phyloP scores from a whole-genome alignment of 2,113 vertebrate species.

The Lonchura striata region DNA sequence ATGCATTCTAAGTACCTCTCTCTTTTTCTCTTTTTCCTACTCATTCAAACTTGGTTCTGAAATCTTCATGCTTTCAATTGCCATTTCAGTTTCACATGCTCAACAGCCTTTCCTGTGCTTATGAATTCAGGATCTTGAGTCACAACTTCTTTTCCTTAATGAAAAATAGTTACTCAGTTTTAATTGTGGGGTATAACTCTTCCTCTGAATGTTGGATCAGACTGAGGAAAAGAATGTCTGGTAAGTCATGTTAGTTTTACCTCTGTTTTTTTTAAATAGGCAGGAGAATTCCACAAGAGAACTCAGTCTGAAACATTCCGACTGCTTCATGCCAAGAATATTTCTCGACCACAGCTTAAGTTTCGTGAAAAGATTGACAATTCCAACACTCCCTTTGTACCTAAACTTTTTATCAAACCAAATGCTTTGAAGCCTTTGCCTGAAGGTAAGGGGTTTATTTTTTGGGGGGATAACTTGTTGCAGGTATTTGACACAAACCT shows the following conservation, averaged over 20 bases:
- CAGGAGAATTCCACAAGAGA: constrained; percentile 71
- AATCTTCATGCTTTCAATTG: not conserved
- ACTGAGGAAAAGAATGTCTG: not conserved
- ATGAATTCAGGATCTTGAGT: not conserved
- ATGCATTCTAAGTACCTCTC: not conserved
- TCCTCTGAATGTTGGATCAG: not conserved
- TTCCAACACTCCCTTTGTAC: constrained; percentile 92
- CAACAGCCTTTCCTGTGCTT: not conserved
- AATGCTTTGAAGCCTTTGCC: constrained; percentile 90
- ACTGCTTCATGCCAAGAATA: constrained; percentile 92
- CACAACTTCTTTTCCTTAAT: not conserved
- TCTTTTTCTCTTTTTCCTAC: not conserved
- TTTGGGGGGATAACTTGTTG: not conserved
- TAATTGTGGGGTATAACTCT: not conserved
- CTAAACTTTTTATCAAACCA: constrained; percentile 93
- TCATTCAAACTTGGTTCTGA: not conserved
- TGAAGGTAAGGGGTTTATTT: constrained; percentile 75
- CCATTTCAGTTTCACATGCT: not conserved
- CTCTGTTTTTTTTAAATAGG: constrained; percentile 59
- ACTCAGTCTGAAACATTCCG: constrained; percentile 85
- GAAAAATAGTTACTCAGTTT: not conserved
- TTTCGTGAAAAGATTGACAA: constrained; percentile 95
- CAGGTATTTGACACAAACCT: not conserved
- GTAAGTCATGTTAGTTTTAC: not conserved
- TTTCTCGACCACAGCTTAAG: constrained; percentile 88